Conservation (phyloP, 2,888 invertebrate species). For the Erynnis tages region DNA sequence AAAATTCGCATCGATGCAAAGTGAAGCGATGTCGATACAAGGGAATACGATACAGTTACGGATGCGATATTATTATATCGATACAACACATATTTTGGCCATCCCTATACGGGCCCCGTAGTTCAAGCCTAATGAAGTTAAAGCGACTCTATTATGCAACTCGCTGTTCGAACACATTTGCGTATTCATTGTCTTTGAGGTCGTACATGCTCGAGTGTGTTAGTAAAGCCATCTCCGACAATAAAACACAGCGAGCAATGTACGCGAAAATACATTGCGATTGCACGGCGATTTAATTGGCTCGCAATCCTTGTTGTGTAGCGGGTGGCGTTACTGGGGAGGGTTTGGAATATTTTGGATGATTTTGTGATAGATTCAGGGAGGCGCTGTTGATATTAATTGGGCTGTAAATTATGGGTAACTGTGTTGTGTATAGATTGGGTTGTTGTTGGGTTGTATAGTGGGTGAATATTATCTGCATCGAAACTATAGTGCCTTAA, state of each 20-base stretch:
- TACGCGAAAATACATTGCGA: slow-evolving; percentile 10
- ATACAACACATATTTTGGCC: too few species aligned
- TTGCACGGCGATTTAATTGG: slow-evolving; percentile 5
- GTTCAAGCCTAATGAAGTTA: slow-evolving; percentile 53
- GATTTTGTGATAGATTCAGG: background rate
- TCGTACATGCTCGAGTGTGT: background rate
- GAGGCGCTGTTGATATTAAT: slow-evolving; percentile 3
- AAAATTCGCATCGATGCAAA: too few species aligned
- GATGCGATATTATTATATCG: too few species aligned
- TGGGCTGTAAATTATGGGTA: background rate
- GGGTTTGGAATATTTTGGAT: slow-evolving; percentile 6
- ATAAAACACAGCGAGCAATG: slow-evolving; percentile 12
- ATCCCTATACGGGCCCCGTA: too few species aligned
- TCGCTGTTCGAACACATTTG: slow-evolving; percentile 20
- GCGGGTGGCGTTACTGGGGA: background rate
- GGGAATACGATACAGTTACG: too few species aligned
- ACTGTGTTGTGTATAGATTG: too few species aligned
- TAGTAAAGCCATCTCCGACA: background rate
- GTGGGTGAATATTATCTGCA: too few species aligned
- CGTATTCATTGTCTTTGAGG: slow-evolving; percentile 23
- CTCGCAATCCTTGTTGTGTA: background rate
- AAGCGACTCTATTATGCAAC: slow-evolving; percentile 38
- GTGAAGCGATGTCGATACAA: too few species aligned
- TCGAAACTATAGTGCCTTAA: too few species aligned
- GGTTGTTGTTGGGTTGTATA: too few species aligned